These are phyloP conservation scores for Pampusana beccarii DNA, from an alignment of 2,113 vertebrate species.

Conservation along the genomic window DNA sequence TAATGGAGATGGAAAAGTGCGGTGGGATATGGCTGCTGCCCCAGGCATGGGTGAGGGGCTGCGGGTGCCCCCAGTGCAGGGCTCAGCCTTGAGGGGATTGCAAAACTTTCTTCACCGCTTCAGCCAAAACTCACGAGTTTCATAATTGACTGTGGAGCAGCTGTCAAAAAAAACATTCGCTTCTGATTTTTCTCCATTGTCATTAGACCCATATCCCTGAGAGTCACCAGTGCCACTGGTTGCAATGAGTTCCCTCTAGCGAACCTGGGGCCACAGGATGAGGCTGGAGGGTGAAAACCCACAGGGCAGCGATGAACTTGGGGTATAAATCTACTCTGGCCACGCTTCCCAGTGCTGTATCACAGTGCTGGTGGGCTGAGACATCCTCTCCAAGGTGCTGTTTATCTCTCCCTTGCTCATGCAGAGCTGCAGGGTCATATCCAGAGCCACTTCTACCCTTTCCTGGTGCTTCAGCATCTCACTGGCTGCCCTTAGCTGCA, in stretches of 20 bases:
- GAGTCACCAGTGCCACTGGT: neutral
- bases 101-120: neutral
- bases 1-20: neutral
- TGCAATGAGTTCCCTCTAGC: neutral
- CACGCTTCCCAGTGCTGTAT: rapidly evolving
- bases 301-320: rapidly evolving
- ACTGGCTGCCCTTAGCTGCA: rapidly evolving
- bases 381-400: rapidly evolving
- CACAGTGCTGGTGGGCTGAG: rapidly evolving
- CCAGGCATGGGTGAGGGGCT: too few relatives aligned
- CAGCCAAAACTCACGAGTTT: rapidly evolving
- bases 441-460: neutral
- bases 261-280: rapidly evolving
- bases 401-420: rapidly evolving
- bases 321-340: neutral
- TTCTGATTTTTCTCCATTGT: neutral
- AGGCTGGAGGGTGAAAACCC: neutral
- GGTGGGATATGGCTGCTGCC: rapidly evolving
- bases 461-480: neutral
- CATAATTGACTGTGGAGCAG: rapidly evolving
- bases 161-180: rapidly evolving
- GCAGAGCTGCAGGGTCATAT: rapidly evolving
- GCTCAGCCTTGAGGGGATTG: neutral
- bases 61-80: rapidly evolving
- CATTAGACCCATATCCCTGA: rapidly evolving